phyloP scores from a whole-genome alignment of 2,797 vertebrate species.

The Phalloptychus januarius region DNA sequence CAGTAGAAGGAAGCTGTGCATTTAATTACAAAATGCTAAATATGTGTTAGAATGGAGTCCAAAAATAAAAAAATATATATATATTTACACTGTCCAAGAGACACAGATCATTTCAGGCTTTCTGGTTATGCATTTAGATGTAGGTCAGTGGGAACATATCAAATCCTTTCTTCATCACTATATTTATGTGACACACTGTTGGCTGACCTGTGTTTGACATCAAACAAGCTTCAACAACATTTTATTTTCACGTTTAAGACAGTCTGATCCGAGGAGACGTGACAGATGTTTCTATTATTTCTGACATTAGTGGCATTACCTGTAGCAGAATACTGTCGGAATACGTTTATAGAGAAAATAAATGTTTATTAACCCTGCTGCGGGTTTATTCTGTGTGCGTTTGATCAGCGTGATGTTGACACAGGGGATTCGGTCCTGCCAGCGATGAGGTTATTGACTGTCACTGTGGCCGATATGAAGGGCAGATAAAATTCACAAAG shows the following conservation, averaged over 20 bases:
- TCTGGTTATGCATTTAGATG: not conserved
- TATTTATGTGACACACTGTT: not conserved
- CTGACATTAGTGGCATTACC: not conserved
- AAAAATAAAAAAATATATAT: not conserved
- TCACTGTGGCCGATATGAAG: slow-evolving; percentile 48
- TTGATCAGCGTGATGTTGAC: slow-evolving; percentile 22
- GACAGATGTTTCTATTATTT: not conserved
- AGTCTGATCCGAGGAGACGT: not conserved
- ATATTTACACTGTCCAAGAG: not conserved
- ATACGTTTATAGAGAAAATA: not conserved
- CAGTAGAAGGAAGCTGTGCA: not conserved
- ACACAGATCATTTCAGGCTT: not conserved
- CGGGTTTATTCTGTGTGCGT: slow-evolving; percentile 17
- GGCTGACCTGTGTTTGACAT: slow-evolving; percentile 2
- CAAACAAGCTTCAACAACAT: not conserved
- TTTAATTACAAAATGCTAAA: not conserved
- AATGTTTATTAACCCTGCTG: not conserved
- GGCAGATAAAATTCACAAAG: slow-evolving; percentile 48
- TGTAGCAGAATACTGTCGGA: not conserved
- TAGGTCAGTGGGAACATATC: not conserved
- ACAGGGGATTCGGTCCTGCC: slow-evolving; percentile 1
- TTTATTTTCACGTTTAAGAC: not conserved
- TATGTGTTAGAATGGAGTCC: not conserved
- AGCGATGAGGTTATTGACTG: slow-evolving; percentile 45
- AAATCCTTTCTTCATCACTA: not conserved